Conservation (phyloP, 1,140 invertebrate genomes). For the Leptinotarsa undecemlineata region DNA sequence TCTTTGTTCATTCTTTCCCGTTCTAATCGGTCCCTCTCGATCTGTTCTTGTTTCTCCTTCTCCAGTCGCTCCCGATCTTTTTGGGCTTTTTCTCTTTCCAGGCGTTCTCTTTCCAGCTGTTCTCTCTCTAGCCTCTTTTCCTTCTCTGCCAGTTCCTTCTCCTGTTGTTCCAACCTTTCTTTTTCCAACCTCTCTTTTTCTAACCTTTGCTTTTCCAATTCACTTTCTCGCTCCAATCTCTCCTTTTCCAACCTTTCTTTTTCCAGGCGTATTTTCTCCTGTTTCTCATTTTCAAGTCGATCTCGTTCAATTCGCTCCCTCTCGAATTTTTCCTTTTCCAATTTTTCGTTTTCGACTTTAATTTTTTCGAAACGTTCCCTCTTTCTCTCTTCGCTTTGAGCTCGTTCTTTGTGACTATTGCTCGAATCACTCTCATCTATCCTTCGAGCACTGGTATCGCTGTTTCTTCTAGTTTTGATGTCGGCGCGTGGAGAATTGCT, state of each 20-base stretch:
- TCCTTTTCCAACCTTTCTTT: slow-evolving; percentile 52
- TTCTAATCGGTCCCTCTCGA: slow-evolving; percentile 40
- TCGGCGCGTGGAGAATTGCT: slow-evolving; percentile 46
- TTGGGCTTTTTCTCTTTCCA: slow-evolving; percentile 44
- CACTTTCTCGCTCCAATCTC: slow-evolving; percentile 47
- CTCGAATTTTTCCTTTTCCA: slow-evolving; percentile 51
- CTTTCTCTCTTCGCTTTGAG: slow-evolving; percentile 46
- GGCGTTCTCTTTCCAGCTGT: slow-evolving; percentile 42
- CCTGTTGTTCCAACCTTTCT: slow-evolving; percentile 46
- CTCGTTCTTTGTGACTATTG: slow-evolving; percentile 46
- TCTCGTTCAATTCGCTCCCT: slow-evolving; percentile 53
- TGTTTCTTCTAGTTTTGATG: slow-evolving; percentile 53
- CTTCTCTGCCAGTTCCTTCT: slow-evolving; percentile 52
- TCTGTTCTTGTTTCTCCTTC: slow-evolving; percentile 51
- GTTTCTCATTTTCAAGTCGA: slow-evolving; percentile 56
- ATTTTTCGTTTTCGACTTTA: slow-evolving; percentile 58
- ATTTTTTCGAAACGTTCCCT: slow-evolving; percentile 56
- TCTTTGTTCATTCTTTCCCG: slow-evolving; percentile 46
- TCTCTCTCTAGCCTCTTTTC: slow-evolving; percentile 51
- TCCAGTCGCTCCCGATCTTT: slow-evolving; percentile 43
- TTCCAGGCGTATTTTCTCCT: slow-evolving; percentile 56
- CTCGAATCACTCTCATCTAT: slow-evolving; percentile 41
- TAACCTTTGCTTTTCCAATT: slow-evolving; percentile 51
- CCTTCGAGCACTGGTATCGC: slow-evolving; percentile 49
- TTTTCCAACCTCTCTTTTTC: slow-evolving; percentile 52